Base-by-base conservation (phyloP, 2,888 invertebrate species). In the Miltochrista miniata region DNA sequence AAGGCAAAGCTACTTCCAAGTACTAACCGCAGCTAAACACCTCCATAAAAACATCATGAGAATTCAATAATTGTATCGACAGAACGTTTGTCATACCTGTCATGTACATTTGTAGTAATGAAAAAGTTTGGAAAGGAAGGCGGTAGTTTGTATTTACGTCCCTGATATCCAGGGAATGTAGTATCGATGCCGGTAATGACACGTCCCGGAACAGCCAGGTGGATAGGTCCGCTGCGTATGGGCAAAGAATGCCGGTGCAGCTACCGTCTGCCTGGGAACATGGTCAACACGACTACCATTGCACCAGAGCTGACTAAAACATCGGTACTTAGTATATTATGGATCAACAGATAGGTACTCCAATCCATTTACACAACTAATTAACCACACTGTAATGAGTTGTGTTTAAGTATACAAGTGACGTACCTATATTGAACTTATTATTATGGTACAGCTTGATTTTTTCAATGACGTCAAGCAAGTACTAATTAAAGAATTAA, bases 141-240 rank as follows among this genome's bases (percentile, higher is more conserved):
- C 76, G 72, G 74, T 70, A 78, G 79, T 85, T 81, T 76, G 79
- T 76, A 79, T 80, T 79, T 77, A 79, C 83, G 74, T 82, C 77
- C 71, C 64, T 67, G 77, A 70, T 76, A 79, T 81, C 76, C 81
- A 73, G 85, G 72, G 85, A 85, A 87, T 86, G 83, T 82, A 72
- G 79, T 79, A 73, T 64, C 64, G 64, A 61, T 68, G 70, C 73
- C 64, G 65, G 77, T 79, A 81, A 79, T 74, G 77, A 76, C 74
- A 73, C 75, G 77, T 86, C 88, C 87, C 81, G 85, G 87, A 87
- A 82, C 83, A 76, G 76, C 76, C 85, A 84, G 86, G 81, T 87
- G 85, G 79, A 65, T 72, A 70, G 64, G 65, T 61, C 63, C 63
- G 64, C 85, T 81, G 70, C 72, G 75, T 85, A 90, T 80, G 89